Evolutionary conservation across 2,797 vertebrate species (phyloP).

Genomic region (Artibeus jamaicensis): DNA sequence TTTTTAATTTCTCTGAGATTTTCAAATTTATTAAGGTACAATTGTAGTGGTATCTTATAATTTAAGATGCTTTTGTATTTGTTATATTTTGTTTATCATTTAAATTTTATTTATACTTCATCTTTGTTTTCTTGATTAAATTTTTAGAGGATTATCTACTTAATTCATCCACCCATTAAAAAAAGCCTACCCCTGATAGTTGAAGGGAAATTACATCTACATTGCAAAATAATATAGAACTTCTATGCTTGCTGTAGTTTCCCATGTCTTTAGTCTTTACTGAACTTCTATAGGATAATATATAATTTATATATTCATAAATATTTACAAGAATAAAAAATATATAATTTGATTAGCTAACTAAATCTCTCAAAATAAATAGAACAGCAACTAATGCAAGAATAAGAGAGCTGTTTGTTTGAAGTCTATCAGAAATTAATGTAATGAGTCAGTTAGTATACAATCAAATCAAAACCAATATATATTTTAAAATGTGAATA

Average conservation of each 20-base stretch:
- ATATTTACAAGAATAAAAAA: neutral
- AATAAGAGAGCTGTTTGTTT: neutral
- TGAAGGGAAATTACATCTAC: neutral
- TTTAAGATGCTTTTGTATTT: neutral
- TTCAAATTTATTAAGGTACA: slow-evolving; percentile 31
- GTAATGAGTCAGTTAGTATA: neutral
- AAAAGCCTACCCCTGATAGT: neutral
- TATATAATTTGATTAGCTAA: neutral
- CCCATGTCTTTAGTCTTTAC: neutral
- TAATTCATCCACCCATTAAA: neutral
- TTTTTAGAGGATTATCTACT: slow-evolving; percentile 56
- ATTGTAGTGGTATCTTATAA: slow-evolving; percentile 8
- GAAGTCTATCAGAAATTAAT: neutral
- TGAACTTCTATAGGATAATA: neutral
- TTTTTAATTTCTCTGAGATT: slow-evolving; percentile 38
- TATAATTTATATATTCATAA: neutral
- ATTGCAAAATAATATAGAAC: neutral
- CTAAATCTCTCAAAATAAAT: neutral
- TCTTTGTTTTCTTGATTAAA: slow-evolving; percentile 62
- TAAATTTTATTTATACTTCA: slow-evolving; percentile 58
- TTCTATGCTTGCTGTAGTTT: neutral
- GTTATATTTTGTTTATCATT: slow-evolving; percentile 29
- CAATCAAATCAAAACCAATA: neutral
- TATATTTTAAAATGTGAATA: neutral
- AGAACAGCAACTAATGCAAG: neutral